Conservation (phyloP, 2,113 vertebrate genomes). For the Accipiter virgatus region DNA sequence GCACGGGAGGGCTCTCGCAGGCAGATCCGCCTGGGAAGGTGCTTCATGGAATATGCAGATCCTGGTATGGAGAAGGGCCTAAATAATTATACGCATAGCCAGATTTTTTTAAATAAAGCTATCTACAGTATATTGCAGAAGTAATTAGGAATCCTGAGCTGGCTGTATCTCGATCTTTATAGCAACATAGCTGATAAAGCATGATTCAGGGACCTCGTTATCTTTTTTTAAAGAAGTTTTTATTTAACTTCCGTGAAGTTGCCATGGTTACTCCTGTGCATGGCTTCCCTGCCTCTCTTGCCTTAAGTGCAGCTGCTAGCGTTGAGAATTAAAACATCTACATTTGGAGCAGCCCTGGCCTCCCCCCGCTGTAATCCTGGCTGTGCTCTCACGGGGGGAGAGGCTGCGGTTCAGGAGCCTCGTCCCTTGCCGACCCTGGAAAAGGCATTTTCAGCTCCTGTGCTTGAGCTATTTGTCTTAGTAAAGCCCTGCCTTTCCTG, state of each 20-base stretch:
- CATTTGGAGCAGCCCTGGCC: neutral
- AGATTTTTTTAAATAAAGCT: constrained; percentile 43
- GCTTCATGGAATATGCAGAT: neutral
- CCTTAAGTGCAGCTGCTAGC: constrained; percentile 43
- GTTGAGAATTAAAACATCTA: constrained; percentile 36
- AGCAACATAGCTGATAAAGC: constrained; percentile 38
- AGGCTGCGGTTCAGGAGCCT: neutral
- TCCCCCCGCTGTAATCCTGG: neutral
- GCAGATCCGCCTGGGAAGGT: neutral
- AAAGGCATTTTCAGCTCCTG: neutral
- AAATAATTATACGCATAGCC: neutral
- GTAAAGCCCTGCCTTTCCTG: neutral
- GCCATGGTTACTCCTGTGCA: constrained; percentile 74
- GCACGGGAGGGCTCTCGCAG: neutral
- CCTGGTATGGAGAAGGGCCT: neutral
- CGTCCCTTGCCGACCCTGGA: neutral
- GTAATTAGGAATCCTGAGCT: constrained; percentile 50
- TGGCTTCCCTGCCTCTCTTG: constrained; percentile 40
- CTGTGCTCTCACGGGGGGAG: neutral
- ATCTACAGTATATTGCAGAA: constrained; percentile 39
- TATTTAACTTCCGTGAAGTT: constrained; percentile 72
- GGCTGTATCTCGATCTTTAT: constrained; percentile 43
- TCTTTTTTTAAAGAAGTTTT: constrained; percentile 70
- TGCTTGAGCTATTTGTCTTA: neutral
- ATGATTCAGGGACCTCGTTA: constrained; percentile 64